Conservation (phyloP, 2,888 invertebrate species). For the Achlya flavicornis region DNA sequence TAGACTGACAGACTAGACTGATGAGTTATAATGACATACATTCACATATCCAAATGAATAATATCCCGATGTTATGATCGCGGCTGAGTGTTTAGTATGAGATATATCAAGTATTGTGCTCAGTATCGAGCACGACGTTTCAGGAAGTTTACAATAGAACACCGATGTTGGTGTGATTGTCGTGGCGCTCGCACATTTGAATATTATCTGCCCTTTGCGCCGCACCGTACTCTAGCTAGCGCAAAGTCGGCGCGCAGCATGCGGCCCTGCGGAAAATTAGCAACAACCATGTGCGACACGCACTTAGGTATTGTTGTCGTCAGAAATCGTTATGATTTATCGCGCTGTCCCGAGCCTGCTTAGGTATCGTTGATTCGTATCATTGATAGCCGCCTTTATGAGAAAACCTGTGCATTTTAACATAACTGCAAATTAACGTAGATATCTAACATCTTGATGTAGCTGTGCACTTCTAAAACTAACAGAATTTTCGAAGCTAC, state of each 20-base stretch:
- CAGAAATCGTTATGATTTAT: slow-evolving; percentile 66
- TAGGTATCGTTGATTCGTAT: slow-evolving; percentile 52
- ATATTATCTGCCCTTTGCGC: slow-evolving; percentile 40
- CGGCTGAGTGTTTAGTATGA: slow-evolving; percentile 15
- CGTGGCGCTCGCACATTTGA: slow-evolving; percentile 43
- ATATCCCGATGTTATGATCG: slow-evolving; percentile 4
- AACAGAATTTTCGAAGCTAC: background rate
- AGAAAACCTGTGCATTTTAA: slow-evolving; percentile 29
- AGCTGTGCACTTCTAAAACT: background rate
- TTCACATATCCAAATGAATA: background rate
- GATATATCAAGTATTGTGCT: slow-evolving; percentile 24
- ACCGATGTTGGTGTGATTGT: slow-evolving; percentile 42
- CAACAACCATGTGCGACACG: slow-evolving; percentile 66
- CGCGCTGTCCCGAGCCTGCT: slow-evolving; percentile 32
- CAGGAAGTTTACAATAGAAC: slow-evolving; percentile 56
- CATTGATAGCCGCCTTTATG: slow-evolving; percentile 31
- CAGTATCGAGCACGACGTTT: slow-evolving; percentile 40
- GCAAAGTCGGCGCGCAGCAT: slow-evolving; percentile 52
- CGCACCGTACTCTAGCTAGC: slow-evolving; percentile 31
- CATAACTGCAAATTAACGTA: slow-evolving; percentile 36
- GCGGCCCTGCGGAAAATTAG: slow-evolving; percentile 65
- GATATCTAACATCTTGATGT: slow-evolving; percentile 24
- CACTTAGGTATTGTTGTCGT: slow-evolving; percentile 48
- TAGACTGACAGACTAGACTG: background rate
- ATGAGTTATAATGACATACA: background rate